These are phyloP conservation scores for Solenopsis fugax DNA, from an alignment of 1,140 invertebrate genomes.

Conservation along the genomic window DNA sequence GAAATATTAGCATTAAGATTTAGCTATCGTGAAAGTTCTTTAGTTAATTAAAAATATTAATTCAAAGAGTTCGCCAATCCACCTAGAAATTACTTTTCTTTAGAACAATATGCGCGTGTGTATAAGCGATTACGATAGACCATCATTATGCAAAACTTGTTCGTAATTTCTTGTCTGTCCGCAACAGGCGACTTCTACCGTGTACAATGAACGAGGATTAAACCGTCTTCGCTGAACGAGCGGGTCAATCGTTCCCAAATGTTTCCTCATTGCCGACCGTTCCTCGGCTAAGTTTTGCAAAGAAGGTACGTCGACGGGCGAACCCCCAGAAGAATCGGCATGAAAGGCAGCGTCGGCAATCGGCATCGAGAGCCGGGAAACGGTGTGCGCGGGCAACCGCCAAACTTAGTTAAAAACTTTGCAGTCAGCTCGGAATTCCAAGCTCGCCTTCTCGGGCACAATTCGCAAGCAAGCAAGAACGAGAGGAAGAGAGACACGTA, in stretches of 20 bases:
- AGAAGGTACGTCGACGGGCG: slow-evolving; percentile 54
- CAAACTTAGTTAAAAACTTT: slow-evolving; percentile 83
- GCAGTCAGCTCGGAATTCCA: slow-evolving; percentile 80
- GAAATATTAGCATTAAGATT: too few species aligned
- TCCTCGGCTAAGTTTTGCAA: slow-evolving; percentile 68
- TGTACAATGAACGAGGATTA: slow-evolving; percentile 30
- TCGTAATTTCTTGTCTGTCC: slow-evolving; percentile 11
- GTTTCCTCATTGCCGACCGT: slow-evolving; percentile 43
- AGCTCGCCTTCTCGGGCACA: slow-evolving; percentile 69
- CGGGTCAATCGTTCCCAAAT: slow-evolving; percentile 71
- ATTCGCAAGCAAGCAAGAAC: not conserved
- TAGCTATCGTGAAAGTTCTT: too few species aligned
- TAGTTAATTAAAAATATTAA: slow-evolving; percentile 33
- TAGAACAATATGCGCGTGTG: not conserved
- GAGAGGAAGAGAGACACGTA: slow-evolving; percentile 54
- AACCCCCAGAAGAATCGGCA: slow-evolving; percentile 72
- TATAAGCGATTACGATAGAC: not conserved
- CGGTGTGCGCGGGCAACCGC: slow-evolving; percentile 70
- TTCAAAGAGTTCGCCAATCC: not conserved
- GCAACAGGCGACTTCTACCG: slow-evolving; percentile 16
- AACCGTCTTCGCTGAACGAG: slow-evolving; percentile 52
- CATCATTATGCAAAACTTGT: slow-evolving; percentile 14
- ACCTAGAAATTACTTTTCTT: slow-evolving; percentile 15
- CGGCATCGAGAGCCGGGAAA: slow-evolving; percentile 62
- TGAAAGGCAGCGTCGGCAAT: slow-evolving; percentile 72